Base-by-base conservation (phyloP, 2,888 invertebrate species). In the Xestia xanthographa region DNA sequence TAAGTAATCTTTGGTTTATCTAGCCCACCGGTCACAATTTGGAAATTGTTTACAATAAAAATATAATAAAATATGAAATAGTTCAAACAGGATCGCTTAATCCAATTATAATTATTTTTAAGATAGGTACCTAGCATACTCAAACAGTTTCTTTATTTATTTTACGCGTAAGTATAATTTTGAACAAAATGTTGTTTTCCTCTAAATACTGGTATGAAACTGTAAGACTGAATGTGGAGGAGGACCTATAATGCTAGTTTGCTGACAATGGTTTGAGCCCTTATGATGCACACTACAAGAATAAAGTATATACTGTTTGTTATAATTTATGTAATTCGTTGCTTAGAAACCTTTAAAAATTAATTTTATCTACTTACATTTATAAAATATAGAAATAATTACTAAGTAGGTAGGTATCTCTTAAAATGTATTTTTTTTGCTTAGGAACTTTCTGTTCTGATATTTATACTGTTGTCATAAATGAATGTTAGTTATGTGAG, bases 1-100 rank as follows among this genome's bases (percentile, higher is more conserved):
- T 95, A 95, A 93, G 87, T 95, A 94, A 94, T 96, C 95, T 96
- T 96, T 96, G 96, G 96, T 96, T 96, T 93, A 90, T 94, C 96
- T 96, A 96, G 96, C 96, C 96, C 95, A 95, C 96, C 95, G 91
- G 92, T 92, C 90, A 87, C 87, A 89, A 89, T 92, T 92, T 92
- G 89, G 92, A 92, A 92, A 90, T 93, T 90, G 86, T 93, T 91
- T 93, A 91, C 66, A 89, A 86, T 89, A 91, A 91, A 92, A 89
- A 86, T 82, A 90, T 91, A 91, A 84, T 93, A 92, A 93, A 94
- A 94, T 92, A 94, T 93, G 88, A 92, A 93, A 92, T 90, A 91
- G 87, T 89, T 92, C 88, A 92, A 93, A 94, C 91, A 92, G 90
- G 90, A 90, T 91, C 86, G 83, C 91, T 91, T 92, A 92, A 86